phyloP scores from a whole-genome alignment of 2,113 vertebrate genomes.

The Seriola quinqueradiata region DNA sequence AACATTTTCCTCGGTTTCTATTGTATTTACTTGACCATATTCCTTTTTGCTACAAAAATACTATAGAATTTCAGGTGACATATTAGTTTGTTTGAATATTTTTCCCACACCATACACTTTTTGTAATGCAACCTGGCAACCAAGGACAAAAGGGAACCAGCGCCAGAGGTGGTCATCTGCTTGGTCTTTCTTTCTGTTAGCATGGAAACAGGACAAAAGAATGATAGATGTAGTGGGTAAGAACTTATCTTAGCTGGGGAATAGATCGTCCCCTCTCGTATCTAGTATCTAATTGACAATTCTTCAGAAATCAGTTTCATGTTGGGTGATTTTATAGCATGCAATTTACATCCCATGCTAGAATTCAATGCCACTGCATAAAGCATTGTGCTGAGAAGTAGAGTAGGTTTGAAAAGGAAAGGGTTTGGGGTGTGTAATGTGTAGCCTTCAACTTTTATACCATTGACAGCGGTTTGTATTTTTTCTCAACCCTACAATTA shows the following conservation, averaged over 20 bases:
- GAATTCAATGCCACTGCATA: background rate
- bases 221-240: slow-evolving; percentile 15
- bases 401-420: background rate
- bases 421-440: background rate
- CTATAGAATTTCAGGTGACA: background rate
- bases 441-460: no score
- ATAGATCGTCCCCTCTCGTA: background rate
- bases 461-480: background rate
- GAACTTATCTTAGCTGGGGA: background rate
- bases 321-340: background rate
- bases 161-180: slow-evolving; percentile 1
- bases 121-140: background rate
- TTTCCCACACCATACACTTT: background rate
- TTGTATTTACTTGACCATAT: background rate
- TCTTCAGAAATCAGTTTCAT: background rate
- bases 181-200: background rate
- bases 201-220: background rate
- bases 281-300: background rate
- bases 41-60: background rate
- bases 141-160: background rate
- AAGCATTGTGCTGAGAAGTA: background rate
- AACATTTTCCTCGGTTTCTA: background rate
- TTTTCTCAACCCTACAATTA: background rate
- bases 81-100: background rate
- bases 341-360: background rate